Evolutionary conservation across 2,113 vertebrate genomes (phyloP).

Genomic region (Anolis carolinensis): DNA sequence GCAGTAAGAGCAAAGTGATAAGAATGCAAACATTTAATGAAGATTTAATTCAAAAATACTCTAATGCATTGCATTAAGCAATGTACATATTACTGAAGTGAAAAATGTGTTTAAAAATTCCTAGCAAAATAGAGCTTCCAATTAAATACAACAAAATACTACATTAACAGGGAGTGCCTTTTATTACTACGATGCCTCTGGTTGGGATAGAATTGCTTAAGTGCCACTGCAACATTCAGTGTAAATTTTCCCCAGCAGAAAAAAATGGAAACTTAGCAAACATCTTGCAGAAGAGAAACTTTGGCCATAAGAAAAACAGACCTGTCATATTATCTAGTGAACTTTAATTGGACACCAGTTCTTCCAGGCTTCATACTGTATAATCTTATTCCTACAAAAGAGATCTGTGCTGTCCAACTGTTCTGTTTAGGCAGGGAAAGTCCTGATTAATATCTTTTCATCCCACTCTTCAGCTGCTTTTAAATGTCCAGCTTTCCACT

Average conservation of each 20-base stretch:
- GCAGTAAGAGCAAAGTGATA: conserved; percentile 3
- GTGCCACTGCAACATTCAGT: neutral
- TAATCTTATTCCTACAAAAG: too few species aligned
- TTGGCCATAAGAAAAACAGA: too few species aligned
- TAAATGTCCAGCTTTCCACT: too few species aligned
- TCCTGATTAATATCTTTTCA: too few species aligned
- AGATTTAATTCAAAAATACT: conserved; percentile 1
- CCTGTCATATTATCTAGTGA: too few species aligned
- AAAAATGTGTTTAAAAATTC: neutral
- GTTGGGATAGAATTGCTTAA: neutral
- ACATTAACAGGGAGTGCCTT: neutral
- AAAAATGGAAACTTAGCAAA: neutral
- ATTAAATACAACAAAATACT: neutral
- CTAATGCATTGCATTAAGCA: neutral
- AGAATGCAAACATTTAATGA: conserved; percentile 20
- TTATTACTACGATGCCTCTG: neutral
- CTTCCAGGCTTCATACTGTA: too few species aligned
- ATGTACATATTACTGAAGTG: neutral
- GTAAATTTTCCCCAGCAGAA: neutral
- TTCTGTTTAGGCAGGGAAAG: too few species aligned
- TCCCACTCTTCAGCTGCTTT: too few species aligned
- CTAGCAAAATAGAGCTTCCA: neutral
- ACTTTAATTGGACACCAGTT: too few species aligned
- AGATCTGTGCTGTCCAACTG: too few species aligned
- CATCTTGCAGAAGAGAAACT: neutral